Evolutionary conservation across 2,888 invertebrate species (phyloP), one percentile per base, ranked within the genome.

Genomic region (Selenia dentaria): DNA sequence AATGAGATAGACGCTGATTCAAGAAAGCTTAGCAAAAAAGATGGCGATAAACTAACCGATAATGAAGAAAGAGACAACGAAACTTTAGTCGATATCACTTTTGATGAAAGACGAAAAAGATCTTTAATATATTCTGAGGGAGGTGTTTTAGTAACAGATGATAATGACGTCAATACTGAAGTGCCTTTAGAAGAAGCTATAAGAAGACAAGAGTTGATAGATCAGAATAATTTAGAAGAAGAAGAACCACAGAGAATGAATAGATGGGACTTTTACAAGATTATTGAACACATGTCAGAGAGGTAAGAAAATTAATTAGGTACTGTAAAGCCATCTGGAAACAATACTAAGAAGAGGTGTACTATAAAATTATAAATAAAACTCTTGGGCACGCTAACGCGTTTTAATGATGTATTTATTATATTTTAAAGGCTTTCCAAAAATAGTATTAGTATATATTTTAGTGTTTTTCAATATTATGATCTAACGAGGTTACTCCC

Each of bases 231-330:
- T 45, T 34, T 71, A 25, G 73, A 73, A 35, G 63, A 74, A 5
- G 57, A 73, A 32, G 84, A 83, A 49, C 82, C 84, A 0, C 84
- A 85, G 43, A 75, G 82, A 61, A 88, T 90, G 83, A 90, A 90
- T 39, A 76, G 93, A 67, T 94, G 94, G 94, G 92, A 92, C 61
- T 89, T 94, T 52, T 95, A 95, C 73, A 93, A 92, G 73, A 80
- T 92, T 24, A 69, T 94, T 11, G 93, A 93, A 55, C 89, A 91
- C 32, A 92, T 93, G 74, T 87, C 89, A 22, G 89, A 92, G 64
- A 89, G 92, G 93, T 94, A 78, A 69, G 8, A 14, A n/a, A n/a
- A n/a, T n/a, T n/a, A n/a, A n/a, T n/a, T n/a, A n/a, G n/a, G n/a
- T n/a, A n/a, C n/a, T n/a, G n/a, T n/a, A n/a, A n/a, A n/a, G n/a